Evolutionary conservation across 2,888 invertebrate species (phyloP).

Genomic region (Troglohyphantes excavatus): DNA sequence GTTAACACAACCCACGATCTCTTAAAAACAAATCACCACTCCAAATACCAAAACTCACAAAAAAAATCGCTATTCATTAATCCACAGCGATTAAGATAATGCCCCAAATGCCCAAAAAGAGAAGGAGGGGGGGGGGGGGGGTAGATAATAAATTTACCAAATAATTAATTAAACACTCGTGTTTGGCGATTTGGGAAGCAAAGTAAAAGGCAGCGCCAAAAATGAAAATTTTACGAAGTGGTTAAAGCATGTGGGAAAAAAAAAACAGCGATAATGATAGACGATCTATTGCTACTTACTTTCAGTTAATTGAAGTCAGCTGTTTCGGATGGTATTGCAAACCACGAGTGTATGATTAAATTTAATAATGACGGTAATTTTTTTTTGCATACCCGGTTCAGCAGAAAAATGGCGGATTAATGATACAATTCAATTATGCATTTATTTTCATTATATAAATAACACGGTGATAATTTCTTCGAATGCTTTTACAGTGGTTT

Average conservation of each 20-base stretch:
- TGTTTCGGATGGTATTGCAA: slow-evolving; percentile 45
- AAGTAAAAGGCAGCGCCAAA: not conserved
- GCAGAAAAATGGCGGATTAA: no score
- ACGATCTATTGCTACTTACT: slow-evolving; percentile 44
- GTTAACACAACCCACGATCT: slow-evolving; percentile 23
- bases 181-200: slow-evolving; percentile 29
- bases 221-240: slow-evolving; percentile 34
- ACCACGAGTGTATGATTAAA: slow-evolving; percentile 47
- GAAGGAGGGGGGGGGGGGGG: no score
- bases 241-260: slow-evolving; percentile 12
- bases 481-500: no score
- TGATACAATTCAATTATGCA: no score
- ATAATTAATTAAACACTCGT: slow-evolving; percentile 59
- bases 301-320: slow-evolving; percentile 48
- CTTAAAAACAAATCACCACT: slow-evolving; percentile 30
- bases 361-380: slow-evolving; percentile 37
- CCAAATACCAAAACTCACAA: not conserved
- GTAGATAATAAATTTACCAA: slow-evolving; percentile 42
- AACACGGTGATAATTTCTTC: no score
- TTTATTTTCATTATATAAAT: no score
- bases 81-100: slow-evolving; percentile 40
- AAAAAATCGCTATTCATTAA: slow-evolving; percentile 36
- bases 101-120: no score
- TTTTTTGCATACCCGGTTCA: no score
- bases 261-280: slow-evolving; percentile 30